Conservation (phyloP, 2,888 invertebrate genomes). For the Iselma pallidipennis region DNA sequence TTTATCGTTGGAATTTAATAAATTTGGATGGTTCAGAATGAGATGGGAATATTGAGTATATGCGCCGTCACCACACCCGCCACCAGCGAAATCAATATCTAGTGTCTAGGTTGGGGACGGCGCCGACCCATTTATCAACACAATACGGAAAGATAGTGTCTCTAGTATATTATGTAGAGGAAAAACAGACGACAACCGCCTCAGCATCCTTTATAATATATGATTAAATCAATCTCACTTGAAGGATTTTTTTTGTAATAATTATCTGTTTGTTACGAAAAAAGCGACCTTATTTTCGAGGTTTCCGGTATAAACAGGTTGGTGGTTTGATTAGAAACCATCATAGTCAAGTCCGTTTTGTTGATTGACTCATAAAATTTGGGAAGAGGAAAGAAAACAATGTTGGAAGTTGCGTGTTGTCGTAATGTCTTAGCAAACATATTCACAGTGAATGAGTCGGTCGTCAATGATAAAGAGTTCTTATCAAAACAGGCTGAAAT, state of each 20-base stretch:
- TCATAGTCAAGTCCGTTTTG: too few species aligned
- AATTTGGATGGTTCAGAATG: background rate
- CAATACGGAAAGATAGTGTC: background rate
- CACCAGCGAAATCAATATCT: constrained; percentile 37
- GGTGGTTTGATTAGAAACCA: too few species aligned
- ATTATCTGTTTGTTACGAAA: too few species aligned
- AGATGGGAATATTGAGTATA: background rate
- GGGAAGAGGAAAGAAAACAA: background rate
- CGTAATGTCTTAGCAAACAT: background rate
- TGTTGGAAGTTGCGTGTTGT: background rate
- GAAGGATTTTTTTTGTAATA: too few species aligned
- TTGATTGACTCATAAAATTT: too few species aligned
- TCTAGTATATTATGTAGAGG: too few species aligned
- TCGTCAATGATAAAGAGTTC: background rate
- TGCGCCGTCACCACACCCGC: constrained; percentile 31
- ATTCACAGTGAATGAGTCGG: background rate
- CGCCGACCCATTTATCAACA: constrained; percentile 33
- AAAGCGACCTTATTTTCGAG: too few species aligned
- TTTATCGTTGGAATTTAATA: background rate
- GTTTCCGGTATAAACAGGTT: too few species aligned
- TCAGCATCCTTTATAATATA: too few species aligned
- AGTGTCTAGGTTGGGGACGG: constrained; percentile 39
- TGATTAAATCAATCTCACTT: too few species aligned
- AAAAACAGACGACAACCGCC: too few species aligned
- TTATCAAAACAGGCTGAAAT: background rate